Evolutionary conservation across 2,797 vertebrate genomes (phyloP), one percentile per base, ranked within the genome.

Genomic region (Phyllotis vaccarum): DNA sequence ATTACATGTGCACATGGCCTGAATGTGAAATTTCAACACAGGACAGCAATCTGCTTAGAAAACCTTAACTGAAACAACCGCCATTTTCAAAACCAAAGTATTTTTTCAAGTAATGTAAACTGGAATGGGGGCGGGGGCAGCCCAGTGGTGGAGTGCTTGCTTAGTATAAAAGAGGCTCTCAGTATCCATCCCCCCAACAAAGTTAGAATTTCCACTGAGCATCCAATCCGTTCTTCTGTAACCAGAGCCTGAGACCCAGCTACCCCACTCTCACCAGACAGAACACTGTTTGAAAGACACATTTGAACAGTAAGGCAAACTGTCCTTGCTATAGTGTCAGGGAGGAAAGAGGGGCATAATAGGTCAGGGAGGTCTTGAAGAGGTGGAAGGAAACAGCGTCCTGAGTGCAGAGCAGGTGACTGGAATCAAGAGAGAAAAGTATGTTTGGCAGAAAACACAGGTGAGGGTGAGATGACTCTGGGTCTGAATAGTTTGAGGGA

Each of bases 61-160:
- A 90, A 56, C 31, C 40, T 79, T 64, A 74, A 68, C 43, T 79
- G 72, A 60, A 40, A 78, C 78, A 66, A 68, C 56, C 40, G 31
- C 58, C 81, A 79, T 87, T 81, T 91, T 95, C 29, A 66, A 89
- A 91, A 31, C 43, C 68, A 16, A 81, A 79, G 70, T 66, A 34
- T 43, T 58, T 46, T 43, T 70, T 76, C 14, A 95, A 46, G 31
- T 60, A 58, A 83, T 87, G 43, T 13, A 9, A 40, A 54, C 31
- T 13, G 70, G 89, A 24, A 6, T 37, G 6, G 58, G n/a, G 40
- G 3, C 5, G 6, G 40, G 72, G 37, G 12, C 12, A 75, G 24
- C 24, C 40, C 40, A 75, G 37, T 75, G 72, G 72, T 75, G 24
- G 40, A 75, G 22, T 75, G 40, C 72, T 75, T 46, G 40, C 27